Evolutionary conservation across 2,888 invertebrate species (phyloP), one percentile per base, ranked within the genome.

Genomic region (Nudaria mundana): DNA sequence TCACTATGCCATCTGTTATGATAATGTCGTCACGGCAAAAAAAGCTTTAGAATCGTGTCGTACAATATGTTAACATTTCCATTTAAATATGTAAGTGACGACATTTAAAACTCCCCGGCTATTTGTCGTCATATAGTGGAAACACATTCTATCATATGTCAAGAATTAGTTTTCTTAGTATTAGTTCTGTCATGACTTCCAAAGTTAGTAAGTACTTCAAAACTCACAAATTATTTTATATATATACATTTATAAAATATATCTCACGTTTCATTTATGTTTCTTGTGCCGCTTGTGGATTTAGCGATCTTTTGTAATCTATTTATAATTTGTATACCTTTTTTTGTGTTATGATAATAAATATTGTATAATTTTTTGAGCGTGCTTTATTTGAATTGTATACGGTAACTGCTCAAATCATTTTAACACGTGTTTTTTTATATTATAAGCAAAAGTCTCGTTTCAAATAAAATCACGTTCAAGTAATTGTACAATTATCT

Each of bases 251-350:
- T 36, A 30, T 31, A 31, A 10, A 23, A 36, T 43, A 33, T 23
- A 15, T n/a, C 5, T 36, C 40, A 48, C 38, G n/a, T 52, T 44
- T 15, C 7, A 2, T 11, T 14, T 48, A 39, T 33, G 11, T 43
- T 53, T 43, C 44, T 52, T 30, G 24, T 42, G 42, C 44, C 48
- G 57, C 56, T 57, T 51, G 40, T 37, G 42, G 39, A 46, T 37
- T 51, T 51, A 54, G 57, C 54, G 38, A 20, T 44, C 48, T 39
- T 53, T 54, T 56, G 49, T 57, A 56, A 55, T 55, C 3, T 57
- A 56, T 56, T 54, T 56, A 56, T 56, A 52, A 54, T 57, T 57
- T 56, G 52, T 57, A 52, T 46, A 54, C 52, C 53, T 56, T 52
- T 54, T 46, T 14, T 35, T 56, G 57, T 50, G 50, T 49, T 55